phyloP scores from a whole-genome alignment of 2,888 invertebrate genomes.

The Cantharis lateralis region DNA sequence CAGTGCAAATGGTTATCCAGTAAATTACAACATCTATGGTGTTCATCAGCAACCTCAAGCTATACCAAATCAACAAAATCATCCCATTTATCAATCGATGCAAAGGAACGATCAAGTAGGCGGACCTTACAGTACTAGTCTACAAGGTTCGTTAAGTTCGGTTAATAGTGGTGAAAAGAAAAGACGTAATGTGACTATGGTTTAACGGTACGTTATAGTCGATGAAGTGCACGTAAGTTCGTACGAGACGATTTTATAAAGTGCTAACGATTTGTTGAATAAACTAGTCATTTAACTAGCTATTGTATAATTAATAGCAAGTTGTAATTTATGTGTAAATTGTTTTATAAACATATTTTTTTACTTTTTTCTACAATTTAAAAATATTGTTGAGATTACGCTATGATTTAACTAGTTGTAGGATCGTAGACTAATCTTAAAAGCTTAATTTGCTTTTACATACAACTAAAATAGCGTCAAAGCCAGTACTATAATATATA shows the following conservation, averaged over 20 bases:
- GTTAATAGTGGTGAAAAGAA: conserved; percentile 62
- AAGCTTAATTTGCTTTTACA: not conserved
- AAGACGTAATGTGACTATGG: conserved; percentile 65
- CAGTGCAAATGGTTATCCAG: conserved; percentile 52
- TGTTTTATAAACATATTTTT: not conserved
- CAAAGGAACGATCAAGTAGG: conserved; percentile 50
- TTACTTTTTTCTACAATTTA: not conserved
- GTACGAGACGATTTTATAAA: conserved; percentile 38
- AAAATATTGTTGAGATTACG: not conserved
- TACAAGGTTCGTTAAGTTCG: conserved; percentile 62
- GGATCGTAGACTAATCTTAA: not conserved
- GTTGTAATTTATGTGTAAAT: not conserved
- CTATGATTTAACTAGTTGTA: conserved; percentile 1
- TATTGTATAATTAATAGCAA: not conserved
- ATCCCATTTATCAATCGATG: conserved; percentile 54
- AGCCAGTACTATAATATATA: conserved; percentile 15
- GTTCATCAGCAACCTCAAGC: conserved; percentile 49
- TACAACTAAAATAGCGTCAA: not conserved
- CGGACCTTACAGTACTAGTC: conserved; percentile 57
- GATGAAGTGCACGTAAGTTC: conserved; percentile 43
- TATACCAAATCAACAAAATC: conserved; percentile 39
- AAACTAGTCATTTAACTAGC: conserved; percentile 16
- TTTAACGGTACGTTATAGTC: conserved; percentile 55
- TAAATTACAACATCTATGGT: conserved; percentile 55
- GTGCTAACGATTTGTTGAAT: not conserved